Percentiles rank a stretch among this genome's conserved stretches.
Conservation (phyloP, 2,113 vertebrate species). For the Pyrgilauda ruficollis region DNA sequence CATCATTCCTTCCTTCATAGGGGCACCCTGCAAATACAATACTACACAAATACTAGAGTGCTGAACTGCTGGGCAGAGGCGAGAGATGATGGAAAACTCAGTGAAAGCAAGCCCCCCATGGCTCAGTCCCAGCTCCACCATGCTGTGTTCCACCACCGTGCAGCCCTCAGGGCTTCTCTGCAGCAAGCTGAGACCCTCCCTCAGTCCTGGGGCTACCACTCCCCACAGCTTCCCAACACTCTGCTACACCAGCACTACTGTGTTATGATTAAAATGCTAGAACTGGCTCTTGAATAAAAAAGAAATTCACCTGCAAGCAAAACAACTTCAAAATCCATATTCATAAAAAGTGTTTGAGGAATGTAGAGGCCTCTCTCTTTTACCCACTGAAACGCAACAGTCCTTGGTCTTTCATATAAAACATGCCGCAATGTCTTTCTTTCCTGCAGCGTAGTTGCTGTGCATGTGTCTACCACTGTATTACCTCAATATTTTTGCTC, state of each 20-base stretch:
- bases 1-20: too few species aligned
- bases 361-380: background rate
- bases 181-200: background rate
- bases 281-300: background rate
- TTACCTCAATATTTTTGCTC: constrained; percentile 30
- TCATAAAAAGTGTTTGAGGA: constrained; percentile 8
- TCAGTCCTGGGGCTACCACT: background rate
- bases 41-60: background rate
- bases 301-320: constrained; percentile 5
- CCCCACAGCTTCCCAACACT: background rate
- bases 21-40: background rate
- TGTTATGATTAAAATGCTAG: background rate
- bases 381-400: background rate
- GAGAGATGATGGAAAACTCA: background rate
- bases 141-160: background rate
- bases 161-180: background rate
- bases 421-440: background rate
- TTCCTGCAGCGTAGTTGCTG: constrained; percentile 28
- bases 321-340: constrained; percentile 37
- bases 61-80: background rate
- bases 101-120: background rate
- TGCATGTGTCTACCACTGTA: constrained; percentile 8
- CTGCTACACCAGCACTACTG: background rate
- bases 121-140: background rate
- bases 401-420: background rate